These are phyloP conservation scores for Vulpes vulpes DNA, from an alignment of 2,113 vertebrate genomes.

Conservation along the genomic window DNA sequence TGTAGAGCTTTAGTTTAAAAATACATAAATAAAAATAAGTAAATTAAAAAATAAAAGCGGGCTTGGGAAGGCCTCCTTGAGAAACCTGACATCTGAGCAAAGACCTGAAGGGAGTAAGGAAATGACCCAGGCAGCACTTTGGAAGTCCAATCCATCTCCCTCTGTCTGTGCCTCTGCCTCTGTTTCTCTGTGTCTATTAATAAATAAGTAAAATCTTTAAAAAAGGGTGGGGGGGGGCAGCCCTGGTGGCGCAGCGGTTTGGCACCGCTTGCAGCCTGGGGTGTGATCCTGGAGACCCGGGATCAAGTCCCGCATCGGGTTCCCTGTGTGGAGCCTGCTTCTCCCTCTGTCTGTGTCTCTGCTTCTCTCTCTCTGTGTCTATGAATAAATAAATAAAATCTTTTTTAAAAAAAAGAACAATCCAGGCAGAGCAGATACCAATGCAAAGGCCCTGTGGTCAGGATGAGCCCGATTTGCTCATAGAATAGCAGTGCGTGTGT, in stretches of 20 bases:
- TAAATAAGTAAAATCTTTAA: too few species aligned
- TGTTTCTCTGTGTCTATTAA: too few species aligned
- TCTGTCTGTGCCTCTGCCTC: too few species aligned
- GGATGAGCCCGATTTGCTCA: neutral
- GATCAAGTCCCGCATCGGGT: too few species aligned
- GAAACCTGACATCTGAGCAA: neutral
- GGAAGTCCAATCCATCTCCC: neutral
- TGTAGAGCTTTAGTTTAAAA: neutral
- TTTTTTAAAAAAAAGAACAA: neutral
- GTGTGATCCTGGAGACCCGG: too few species aligned
- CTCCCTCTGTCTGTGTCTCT: too few species aligned
- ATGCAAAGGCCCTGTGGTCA: neutral
- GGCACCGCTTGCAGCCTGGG: too few species aligned
- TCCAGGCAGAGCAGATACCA: neutral
- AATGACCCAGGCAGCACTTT: accelerated
- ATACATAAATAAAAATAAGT: neutral
- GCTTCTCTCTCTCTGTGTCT: too few species aligned
- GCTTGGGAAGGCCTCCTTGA: neutral
- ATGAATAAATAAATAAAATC: too few species aligned
- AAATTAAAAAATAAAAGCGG: neutral
- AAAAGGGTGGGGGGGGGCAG: too few species aligned
- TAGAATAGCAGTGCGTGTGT: neutral
- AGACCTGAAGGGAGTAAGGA: neutral
- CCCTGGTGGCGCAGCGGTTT: too few species aligned
- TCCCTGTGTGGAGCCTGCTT: too few species aligned